Conservation (phyloP, 2,113 vertebrate species). For the Elephantulus edwardii region DNA sequence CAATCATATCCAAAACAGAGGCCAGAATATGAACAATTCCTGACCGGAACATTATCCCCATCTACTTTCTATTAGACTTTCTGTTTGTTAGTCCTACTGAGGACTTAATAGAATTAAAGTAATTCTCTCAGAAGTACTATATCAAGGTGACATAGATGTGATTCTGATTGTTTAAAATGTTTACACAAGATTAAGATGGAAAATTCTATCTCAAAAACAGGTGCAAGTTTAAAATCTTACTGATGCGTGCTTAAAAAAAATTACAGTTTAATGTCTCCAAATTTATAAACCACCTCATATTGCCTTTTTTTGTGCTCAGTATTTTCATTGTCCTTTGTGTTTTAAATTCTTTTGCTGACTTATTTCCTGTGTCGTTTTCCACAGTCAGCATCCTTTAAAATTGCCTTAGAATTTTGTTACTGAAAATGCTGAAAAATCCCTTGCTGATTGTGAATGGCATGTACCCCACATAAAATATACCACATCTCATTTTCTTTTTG, state of each 20-base stretch:
- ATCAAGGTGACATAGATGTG: constrained; percentile 1
- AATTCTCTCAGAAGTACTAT: neutral
- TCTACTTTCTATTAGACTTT: neutral
- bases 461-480: constrained; percentile 36
- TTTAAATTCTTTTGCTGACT: constrained; percentile 69
- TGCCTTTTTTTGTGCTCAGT: constrained; percentile 48
- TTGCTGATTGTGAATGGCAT: constrained; percentile 53
- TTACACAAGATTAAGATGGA: constrained; percentile 36
- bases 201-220: constrained; percentile 44
- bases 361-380: constrained; percentile 67
- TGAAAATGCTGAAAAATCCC: constrained; percentile 71
- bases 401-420: constrained; percentile 66
- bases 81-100: neutral
- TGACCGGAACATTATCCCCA: neutral
- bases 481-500: constrained; percentile 54
- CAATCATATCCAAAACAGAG: neutral
- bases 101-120: constrained; percentile 44
- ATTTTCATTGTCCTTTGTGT: constrained; percentile 62
- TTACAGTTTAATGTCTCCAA: constrained; percentile 52
- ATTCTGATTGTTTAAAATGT: constrained; percentile 44
- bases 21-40: neutral
- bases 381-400: constrained; percentile 72
- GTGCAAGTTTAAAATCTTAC: constrained; percentile 43
- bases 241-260: constrained; percentile 43
- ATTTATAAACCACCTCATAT: constrained; percentile 38